These are phyloP conservation scores for Danio aesculapii DNA, from an alignment of 2,797 vertebrate genomes.

Conservation along the genomic window DNA sequence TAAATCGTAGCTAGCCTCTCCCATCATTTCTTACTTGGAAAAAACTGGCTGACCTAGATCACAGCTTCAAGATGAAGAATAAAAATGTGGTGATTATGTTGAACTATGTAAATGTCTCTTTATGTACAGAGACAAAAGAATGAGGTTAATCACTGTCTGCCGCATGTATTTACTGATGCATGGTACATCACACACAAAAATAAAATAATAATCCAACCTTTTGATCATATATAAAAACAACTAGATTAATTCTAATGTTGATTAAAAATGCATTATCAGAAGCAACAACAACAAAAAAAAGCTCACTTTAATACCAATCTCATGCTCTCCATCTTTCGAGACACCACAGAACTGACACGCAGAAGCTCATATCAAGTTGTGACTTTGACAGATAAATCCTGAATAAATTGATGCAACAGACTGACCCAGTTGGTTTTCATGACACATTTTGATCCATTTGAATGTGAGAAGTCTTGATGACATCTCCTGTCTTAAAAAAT, in stretches of 20 bases:
- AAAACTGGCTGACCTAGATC: conserved; percentile 39
- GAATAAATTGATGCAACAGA: conserved; percentile 29
- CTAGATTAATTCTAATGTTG: too few species aligned
- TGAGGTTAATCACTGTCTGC: too few species aligned
- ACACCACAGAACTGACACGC: background rate
- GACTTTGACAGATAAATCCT: background rate
- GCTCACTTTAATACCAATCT: background rate
- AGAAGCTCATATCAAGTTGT: background rate
- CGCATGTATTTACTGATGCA: too few species aligned
- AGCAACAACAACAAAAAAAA: too few species aligned
- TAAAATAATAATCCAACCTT: too few species aligned
- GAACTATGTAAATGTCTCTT: too few species aligned
- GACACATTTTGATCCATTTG: background rate
- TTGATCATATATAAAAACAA: too few species aligned
- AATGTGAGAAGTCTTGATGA: background rate
- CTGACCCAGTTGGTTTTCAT: background rate
- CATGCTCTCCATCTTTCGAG: background rate
- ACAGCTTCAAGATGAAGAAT: conserved; percentile 15
- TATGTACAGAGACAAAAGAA: too few species aligned
- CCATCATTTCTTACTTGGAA: background rate
- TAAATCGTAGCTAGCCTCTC: conserved; percentile 7
- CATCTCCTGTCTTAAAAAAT: background rate
- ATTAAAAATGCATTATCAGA: too few species aligned
- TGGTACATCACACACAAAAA: too few species aligned
- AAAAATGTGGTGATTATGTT: conserved; percentile 18